Percentiles rank a stretch among this genome's conserved stretches.
phyloP scores from a whole-genome alignment of 2,797 vertebrate genomes.

The Lagorchestes hirsutus region DNA sequence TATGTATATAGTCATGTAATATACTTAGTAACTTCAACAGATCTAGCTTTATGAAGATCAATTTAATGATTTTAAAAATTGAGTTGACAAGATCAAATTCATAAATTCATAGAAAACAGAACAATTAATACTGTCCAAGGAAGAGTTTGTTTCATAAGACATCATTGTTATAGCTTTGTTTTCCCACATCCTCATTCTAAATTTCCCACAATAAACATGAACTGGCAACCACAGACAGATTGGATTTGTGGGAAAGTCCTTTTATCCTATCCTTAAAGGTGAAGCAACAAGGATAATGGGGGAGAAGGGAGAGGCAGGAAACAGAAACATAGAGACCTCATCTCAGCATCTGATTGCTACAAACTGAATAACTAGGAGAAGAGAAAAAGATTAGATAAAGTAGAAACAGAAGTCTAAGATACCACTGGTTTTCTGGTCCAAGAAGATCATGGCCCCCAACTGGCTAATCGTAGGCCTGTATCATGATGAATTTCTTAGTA shows the following conservation, averaged over 20 bases:
- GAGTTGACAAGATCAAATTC: not conserved
- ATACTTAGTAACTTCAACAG: not conserved
- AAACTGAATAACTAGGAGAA: not conserved
- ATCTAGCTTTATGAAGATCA: not conserved
- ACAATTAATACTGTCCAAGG: not conserved
- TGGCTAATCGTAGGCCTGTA: not conserved
- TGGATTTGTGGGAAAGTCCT: not conserved
- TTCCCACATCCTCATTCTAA: not conserved
- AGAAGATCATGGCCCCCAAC: not conserved
- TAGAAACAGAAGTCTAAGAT: not conserved
- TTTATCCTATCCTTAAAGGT: not conserved
- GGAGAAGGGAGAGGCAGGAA: too few species aligned
- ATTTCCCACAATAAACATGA: not conserved
- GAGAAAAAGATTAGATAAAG: not conserved
- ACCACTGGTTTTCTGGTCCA: not conserved
- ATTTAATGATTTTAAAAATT: not conserved
- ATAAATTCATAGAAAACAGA: not conserved
- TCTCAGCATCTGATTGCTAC: not conserved
- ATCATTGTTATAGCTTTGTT: not conserved
- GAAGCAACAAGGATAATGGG: not conserved
- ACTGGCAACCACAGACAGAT: not conserved
- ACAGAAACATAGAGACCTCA: not conserved
- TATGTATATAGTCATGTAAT: not conserved
- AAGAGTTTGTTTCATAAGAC: not conserved
- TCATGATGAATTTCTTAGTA: not conserved